Base-by-base conservation (phyloP, 2,113 vertebrate genomes). In the Rallus limicola region DNA sequence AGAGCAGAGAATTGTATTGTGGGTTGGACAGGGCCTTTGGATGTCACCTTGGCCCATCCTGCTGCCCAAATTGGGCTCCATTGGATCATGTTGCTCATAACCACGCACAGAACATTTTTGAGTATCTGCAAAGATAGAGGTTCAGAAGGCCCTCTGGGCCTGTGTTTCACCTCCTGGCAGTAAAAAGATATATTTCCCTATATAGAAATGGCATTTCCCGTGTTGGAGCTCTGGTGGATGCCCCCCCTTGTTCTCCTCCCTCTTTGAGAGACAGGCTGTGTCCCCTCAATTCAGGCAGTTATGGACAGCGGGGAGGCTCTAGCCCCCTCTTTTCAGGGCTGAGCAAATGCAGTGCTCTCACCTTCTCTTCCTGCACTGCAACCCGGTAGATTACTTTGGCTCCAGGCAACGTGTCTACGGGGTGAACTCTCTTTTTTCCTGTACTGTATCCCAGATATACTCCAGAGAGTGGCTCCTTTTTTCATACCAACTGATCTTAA, bases 321-420 rank as follows among this genome's bases (percentile, higher is more conserved):
- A 55, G 8, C 38, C 25, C 28, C 86, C 40, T 88, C 14, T 81
- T 72, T 67, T 33, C 34, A 63, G 29, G 16, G 5, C 25, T 86
- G 62, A 83, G 44, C 31, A 76, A 23, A 25, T 3, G 3, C 18
- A 25, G 13, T 77, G 76, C 25, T 15, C 58, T 59, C 18, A 9
- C 5, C 36, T 9, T 81, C 21, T 72, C 11, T 8, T 58, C 5
- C 10, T 34, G 0, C 0, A 2, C 10, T 62, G 5, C 60, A 82
- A 13, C 24, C 68, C 48, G 7, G 1, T 15, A 33, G 0, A 12
- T 83, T 5, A 2, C 46, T 69, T 52, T 38, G 12, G 2, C 21
- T 86, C 24, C 64, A 34, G 17, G n/a, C 52, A 52, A 17, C 0
- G 0, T 25, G 16, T 23, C 56, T 48, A 3, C 3, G 5, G 44